Conservation (phyloP, 2,113 vertebrate genomes). For the Hemicordylus capensis region DNA sequence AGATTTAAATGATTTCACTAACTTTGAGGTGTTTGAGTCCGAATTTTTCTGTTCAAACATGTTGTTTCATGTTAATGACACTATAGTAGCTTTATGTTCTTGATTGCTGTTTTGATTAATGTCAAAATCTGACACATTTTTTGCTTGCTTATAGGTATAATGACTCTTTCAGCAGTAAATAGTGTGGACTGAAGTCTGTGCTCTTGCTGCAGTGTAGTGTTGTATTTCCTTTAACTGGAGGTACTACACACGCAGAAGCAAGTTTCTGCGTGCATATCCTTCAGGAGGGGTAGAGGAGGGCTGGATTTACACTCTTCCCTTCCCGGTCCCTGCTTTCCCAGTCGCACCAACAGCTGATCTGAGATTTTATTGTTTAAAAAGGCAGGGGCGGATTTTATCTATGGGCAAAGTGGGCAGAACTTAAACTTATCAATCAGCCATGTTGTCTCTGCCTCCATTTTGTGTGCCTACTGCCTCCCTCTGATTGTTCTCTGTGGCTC, state of each 20-base stretch:
- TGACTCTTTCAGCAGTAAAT: neutral
- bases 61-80: neutral
- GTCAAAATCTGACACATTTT: neutral
- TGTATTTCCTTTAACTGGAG: neutral
- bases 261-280: neutral
- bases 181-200: neutral
- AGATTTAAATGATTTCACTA: slow-evolving; percentile 31
- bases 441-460: too few species aligned
- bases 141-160: neutral
- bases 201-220: neutral
- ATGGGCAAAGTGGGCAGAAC: too few species aligned
- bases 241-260: neutral
- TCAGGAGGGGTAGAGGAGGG: neutral
- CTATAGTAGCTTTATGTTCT: neutral
- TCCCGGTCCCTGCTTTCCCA: too few species aligned
- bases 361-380: neutral
- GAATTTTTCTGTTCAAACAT: neutral
- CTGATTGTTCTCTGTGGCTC: too few species aligned
- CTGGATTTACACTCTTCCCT: neutral
- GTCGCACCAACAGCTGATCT: neutral
- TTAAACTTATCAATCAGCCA: too few species aligned
- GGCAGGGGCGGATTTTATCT: too few species aligned
- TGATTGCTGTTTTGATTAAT: neutral
- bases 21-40: slow-evolving; percentile 16
- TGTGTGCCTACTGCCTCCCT: too few species aligned